Percentiles rank a stretch among this genome's conserved stretches.
Evolutionary conservation across 2,797 vertebrate genomes (phyloP).

Genomic region (Pteronotus mesoamericanus): DNA sequence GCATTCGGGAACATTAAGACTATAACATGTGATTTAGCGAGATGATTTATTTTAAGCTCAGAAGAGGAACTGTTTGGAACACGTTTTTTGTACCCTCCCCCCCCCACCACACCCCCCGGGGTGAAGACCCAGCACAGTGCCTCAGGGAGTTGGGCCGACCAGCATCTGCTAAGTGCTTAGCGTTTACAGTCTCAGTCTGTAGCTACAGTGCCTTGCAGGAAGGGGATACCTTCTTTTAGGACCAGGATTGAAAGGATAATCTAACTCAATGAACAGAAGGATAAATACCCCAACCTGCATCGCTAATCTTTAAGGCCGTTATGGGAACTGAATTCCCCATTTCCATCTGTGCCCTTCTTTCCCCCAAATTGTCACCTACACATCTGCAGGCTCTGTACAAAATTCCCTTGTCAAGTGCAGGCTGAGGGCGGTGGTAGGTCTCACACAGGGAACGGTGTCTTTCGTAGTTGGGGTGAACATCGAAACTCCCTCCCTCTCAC

Average conservation of each 20-base stretch:
- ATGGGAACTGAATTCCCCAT: neutral
- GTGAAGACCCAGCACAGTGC: neutral
- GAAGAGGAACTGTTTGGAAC: slow-evolving; percentile 3
- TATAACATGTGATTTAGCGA: neutral
- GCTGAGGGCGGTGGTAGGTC: neutral
- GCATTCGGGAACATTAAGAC: neutral
- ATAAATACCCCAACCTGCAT: neutral
- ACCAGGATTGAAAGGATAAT: neutral
- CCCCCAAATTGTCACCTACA: neutral
- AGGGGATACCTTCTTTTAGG: neutral
- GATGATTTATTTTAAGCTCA: neutral
- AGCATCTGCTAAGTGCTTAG: neutral
- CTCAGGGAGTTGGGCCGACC: neutral
- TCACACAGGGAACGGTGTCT: neutral
- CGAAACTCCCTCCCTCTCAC: neutral
- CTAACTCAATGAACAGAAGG: neutral
- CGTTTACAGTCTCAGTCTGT: neutral
- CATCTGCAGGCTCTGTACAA: neutral
- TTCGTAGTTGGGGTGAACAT: neutral
- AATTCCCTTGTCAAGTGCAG: neutral
- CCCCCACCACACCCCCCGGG: no score
- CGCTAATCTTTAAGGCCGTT: neutral
- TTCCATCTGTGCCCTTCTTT: neutral
- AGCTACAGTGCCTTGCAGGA: slow-evolving; percentile 3
- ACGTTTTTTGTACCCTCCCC: neutral